These are phyloP conservation scores for Sebastiscus albofasciatus DNA, from an alignment of 2,797 vertebrate species.

Conservation along the genomic window DNA sequence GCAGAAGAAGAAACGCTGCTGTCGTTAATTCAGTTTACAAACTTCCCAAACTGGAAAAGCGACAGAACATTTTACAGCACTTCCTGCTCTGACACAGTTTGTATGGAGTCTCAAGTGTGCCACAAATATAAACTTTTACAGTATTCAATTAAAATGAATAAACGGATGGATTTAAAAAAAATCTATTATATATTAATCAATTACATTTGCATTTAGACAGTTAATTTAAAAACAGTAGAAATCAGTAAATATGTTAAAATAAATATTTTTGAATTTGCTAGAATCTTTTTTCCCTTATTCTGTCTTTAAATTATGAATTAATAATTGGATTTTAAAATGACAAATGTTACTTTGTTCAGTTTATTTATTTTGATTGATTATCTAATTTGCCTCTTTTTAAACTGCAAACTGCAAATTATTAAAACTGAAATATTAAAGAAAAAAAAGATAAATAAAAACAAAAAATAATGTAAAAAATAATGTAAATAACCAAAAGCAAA, in stretches of 20 bases:
- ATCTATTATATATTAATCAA: too few species aligned
- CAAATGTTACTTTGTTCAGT: neutral
- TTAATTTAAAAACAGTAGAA: neutral
- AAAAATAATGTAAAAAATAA: too few species aligned
- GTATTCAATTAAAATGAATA: too few species aligned
- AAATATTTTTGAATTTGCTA: too few species aligned
- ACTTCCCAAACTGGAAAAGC: neutral
- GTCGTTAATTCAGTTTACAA: neutral
- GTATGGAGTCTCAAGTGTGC: neutral
- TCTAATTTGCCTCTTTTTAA: too few species aligned
- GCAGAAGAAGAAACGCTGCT: neutral
- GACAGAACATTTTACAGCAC: neutral
- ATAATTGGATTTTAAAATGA: too few species aligned
- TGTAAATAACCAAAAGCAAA: too few species aligned
- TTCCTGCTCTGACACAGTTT: neutral
- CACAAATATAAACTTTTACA: too few species aligned
- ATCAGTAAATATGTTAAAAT: accelerated
- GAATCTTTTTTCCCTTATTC: too few species aligned
- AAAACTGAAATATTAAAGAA: accelerated
- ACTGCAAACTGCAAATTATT: neutral
- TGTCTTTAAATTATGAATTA: accelerated
- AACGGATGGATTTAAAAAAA: too few species aligned
- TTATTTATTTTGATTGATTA: neutral
- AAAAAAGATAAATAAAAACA: too few species aligned
- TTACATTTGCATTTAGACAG: neutral